Percentiles rank a stretch among this genome's conserved stretches.
phyloP scores from a whole-genome alignment of 2,888 invertebrate species.

The Saturnia pavonia region DNA sequence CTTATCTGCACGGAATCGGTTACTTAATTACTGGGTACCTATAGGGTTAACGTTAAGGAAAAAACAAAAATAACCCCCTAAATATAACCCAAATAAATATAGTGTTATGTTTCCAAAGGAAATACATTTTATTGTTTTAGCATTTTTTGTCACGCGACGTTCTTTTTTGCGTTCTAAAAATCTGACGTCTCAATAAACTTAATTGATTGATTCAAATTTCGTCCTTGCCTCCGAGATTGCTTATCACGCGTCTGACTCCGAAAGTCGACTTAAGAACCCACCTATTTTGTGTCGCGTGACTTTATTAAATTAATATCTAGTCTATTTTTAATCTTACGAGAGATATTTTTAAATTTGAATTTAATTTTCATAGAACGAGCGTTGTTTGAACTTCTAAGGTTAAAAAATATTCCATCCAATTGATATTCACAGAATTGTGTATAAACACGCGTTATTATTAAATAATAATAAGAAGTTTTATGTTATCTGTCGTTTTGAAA shows the following conservation, averaged over 20 bases:
- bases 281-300: not conserved
- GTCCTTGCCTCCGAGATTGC: conserved; percentile 12
- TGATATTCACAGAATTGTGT: no score
- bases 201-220: conserved; percentile 16
- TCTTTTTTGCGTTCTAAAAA: not conserved
- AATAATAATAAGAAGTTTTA: no score
- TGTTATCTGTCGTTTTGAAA: no score
- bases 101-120: not conserved
- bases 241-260: conserved; percentile 9
- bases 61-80: no score
- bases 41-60: not conserved
- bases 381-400: no score
- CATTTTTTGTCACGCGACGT: not conserved
- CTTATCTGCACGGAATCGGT: not conserved
- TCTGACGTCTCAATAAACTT: not conserved
- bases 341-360: not conserved
- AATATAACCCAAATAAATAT: not conserved
- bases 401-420: no score
- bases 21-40: not conserved
- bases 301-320: not conserved
- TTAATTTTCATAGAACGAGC: not conserved
- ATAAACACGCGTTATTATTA: no score
- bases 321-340: conserved; percentile 1
- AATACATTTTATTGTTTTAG: not conserved
- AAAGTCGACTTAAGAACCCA: not conserved